Evolutionary conservation across 2,797 vertebrate species (phyloP).

Genomic region (Sebastes melanostomus): DNA sequence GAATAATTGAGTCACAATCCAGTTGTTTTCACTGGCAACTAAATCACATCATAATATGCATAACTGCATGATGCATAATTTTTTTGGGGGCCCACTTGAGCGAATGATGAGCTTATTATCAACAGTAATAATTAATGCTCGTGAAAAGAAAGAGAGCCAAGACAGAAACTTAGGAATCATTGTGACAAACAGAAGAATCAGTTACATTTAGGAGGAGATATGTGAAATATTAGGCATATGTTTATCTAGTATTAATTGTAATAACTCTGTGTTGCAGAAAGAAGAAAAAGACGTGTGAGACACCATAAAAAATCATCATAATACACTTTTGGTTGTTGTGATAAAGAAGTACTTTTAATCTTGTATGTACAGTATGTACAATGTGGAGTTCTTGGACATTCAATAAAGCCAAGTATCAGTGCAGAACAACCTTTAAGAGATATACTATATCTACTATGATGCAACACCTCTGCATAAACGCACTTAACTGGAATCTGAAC

Average conservation of each 20-base stretch:
- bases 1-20: constrained; percentile 8
- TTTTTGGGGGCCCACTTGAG: background rate
- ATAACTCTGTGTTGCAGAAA: background rate
- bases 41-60: background rate
- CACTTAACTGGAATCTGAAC: constrained; percentile 14
- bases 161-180: background rate
- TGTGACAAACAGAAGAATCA: background rate
- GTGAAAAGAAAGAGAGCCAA: background rate
- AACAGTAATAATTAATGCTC: background rate
- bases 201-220: background rate
- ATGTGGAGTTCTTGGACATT: constrained; percentile 53
- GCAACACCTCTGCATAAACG: constrained; percentile 32
- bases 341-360: constrained; percentile 77
- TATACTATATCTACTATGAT: constrained; percentile 50
- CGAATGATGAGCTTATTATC: background rate
- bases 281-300: background rate
- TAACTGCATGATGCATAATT: background rate
- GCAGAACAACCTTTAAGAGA: constrained; percentile 48
- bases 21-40: constrained; percentile 3
- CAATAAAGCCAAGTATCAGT: constrained; percentile 55
- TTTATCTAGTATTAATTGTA: background rate
- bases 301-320: background rate
- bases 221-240: background rate
- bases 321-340: constrained; percentile 1
- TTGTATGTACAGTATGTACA: constrained; percentile 76